These are phyloP conservation scores for Gallinago solitaria DNA, from an alignment of 2,797 vertebrate species.

Conservation along the genomic window DNA sequence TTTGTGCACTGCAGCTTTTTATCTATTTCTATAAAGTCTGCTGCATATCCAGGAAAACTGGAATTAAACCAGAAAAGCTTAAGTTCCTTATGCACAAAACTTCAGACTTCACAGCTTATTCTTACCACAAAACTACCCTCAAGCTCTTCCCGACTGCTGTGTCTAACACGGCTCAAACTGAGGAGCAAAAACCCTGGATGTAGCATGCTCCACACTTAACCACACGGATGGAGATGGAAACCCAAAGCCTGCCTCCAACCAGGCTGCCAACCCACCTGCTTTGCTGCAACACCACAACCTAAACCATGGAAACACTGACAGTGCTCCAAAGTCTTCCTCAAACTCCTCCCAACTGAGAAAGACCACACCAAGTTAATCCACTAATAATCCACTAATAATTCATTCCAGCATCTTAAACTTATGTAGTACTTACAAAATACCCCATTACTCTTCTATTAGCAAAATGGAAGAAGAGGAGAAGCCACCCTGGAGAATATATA, in stretches of 20 bases:
- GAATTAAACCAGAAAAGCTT: background rate
- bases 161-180: background rate
- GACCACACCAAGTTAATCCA: background rate
- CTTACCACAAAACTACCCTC: background rate
- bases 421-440: accelerated
- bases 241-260: background rate
- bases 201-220: no score
- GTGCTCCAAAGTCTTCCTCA: background rate
- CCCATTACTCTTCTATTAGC: accelerated
- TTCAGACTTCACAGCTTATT: background rate
- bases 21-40: background rate
- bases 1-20: background rate
- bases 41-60: background rate
- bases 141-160: background rate
- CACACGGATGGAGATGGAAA: accelerated
- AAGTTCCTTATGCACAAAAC: background rate
- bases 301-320: background rate
- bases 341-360: background rate
- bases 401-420: background rate
- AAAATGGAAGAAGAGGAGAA: background rate
- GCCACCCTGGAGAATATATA: background rate
- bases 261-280: background rate
- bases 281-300: background rate
- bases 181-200: background rate
- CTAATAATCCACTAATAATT: background rate